Base-by-base conservation (phyloP, 2,888 invertebrate genomes). In the Stegophylla sp. region DNA sequence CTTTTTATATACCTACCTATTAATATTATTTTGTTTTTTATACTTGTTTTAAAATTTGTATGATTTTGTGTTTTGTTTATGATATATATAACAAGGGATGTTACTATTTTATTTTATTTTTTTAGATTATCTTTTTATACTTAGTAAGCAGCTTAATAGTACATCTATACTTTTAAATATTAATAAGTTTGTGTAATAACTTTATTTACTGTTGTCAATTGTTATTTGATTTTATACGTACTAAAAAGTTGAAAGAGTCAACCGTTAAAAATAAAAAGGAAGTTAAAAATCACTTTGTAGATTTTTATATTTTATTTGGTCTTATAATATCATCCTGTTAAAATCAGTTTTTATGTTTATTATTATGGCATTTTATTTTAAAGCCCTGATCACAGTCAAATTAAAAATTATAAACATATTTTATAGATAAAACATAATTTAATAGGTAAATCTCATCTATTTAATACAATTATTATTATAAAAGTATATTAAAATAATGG, bases 401-500 rank as follows among this genome's bases (percentile, higher is more conserved):
- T 4, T 51, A 51, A 51, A 51, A 51, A 51, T n/a, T n/a, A n/a
- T 56, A 1, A 20, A 56, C 1, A 56, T 56, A 23, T 20, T n/a
- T 53, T 53, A 53, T n/a, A 23, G 2, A 56, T 56, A 59, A 13
- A 1, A 26, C 13, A 26, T 26, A 59, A 59, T 59, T 59, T 59
- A 59, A 0, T 59, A n/a, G n/a, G n/a, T n/a, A 59, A 23, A 59
- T 59, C 59, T 13, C 59, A 59, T 26, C 59, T 59, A 59, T 13
- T 1, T 26, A 0, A 59, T 59, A 59, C 26, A 59, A 59, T 59
- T 26, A 26, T 59, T 59, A 23, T 59, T 26, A 26, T 59, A 26
- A 59, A 59, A 59, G 12, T 59, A 59, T 59, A 13, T 26, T 59
- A 26, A 59, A 59, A 59, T 59, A 59, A 26, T 59, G 59, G 59